Evolutionary conservation across 2,113 vertebrate species (phyloP).

Genomic region (Nicator chloris): DNA sequence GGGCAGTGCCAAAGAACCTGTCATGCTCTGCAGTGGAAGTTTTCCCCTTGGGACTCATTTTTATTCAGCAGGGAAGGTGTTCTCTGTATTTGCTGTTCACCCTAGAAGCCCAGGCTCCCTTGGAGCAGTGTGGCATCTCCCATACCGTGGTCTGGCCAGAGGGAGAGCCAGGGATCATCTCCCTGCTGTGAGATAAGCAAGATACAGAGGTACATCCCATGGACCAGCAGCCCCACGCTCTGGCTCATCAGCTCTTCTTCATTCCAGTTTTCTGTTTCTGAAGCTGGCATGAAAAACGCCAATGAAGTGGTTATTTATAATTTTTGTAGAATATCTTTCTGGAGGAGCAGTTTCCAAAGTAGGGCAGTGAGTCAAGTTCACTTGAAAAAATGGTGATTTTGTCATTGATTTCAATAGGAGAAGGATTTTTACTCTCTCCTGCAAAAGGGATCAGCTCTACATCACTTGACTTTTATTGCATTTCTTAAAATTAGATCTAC

Average conservation of each 20-base stretch:
- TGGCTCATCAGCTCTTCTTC: background rate
- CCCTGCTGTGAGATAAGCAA: background rate
- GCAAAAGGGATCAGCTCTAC: background rate
- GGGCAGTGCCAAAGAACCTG: background rate
- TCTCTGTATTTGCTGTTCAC: background rate
- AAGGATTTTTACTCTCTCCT: background rate
- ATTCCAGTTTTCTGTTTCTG: background rate
- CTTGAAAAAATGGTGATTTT: background rate
- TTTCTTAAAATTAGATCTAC: slow-evolving; percentile 28
- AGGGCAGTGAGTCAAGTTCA: background rate
- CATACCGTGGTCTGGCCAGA: rapidly evolving
- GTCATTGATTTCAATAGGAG: background rate
- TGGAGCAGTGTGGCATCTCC: background rate
- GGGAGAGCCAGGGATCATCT: background rate
- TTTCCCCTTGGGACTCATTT: background rate
- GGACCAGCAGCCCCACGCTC: rapidly evolving
- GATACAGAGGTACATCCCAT: background rate
- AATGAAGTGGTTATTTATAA: background rate
- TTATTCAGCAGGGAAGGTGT: background rate
- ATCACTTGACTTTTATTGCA: background rate
- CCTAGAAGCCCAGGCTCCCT: background rate
- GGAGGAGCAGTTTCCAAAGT: background rate
- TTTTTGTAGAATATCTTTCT: background rate
- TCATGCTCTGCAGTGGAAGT: background rate
- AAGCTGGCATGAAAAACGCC: background rate